phyloP scores from a whole-genome alignment of 1,140 invertebrate species.

The Physella acuta region DNA sequence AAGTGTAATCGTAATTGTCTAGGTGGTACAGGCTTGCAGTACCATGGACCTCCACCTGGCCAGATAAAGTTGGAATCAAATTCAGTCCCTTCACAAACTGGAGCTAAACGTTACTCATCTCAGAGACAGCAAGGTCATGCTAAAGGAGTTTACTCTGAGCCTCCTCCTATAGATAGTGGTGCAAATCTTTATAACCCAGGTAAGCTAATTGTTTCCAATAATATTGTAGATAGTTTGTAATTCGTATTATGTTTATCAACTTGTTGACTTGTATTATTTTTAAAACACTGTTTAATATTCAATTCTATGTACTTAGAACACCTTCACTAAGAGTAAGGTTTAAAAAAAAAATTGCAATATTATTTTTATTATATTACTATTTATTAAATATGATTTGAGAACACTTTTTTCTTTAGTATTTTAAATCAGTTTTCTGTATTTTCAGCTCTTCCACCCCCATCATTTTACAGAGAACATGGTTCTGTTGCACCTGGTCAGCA shows the following conservation, averaged over 20 bases:
- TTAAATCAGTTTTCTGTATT: constrained; percentile 2
- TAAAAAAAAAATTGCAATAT: too few species aligned
- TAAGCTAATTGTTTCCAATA: too few species aligned
- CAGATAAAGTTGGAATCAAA: neutral
- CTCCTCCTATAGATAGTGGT: constrained; percentile 29
- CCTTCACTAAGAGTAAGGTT: too few species aligned
- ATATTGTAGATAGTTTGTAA: too few species aligned
- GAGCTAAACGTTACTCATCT: constrained; percentile 77
- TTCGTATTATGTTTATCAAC: too few species aligned
- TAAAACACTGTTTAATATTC: too few species aligned
- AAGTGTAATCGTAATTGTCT: neutral
- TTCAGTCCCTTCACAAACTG: constrained; percentile 32
- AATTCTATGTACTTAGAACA: too few species aligned
- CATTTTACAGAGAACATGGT: constrained; percentile 13
- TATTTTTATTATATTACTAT: too few species aligned
- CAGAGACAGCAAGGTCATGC: constrained; percentile 68
- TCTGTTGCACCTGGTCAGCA: neutral
- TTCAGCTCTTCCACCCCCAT: constrained; percentile 21
- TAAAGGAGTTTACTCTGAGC: constrained; percentile 38
- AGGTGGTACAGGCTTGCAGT: neutral
- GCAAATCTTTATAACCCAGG: constrained; percentile 38
- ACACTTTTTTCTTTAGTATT: neutral
- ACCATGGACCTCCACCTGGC: neutral
- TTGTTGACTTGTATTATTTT: too few species aligned
- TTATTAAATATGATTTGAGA: too few species aligned